Percentiles rank a stretch among this genome's conserved stretches.
Evolutionary conservation across 2,888 invertebrate species (phyloP).

Genomic region (Brassicogethes aeneus): DNA sequence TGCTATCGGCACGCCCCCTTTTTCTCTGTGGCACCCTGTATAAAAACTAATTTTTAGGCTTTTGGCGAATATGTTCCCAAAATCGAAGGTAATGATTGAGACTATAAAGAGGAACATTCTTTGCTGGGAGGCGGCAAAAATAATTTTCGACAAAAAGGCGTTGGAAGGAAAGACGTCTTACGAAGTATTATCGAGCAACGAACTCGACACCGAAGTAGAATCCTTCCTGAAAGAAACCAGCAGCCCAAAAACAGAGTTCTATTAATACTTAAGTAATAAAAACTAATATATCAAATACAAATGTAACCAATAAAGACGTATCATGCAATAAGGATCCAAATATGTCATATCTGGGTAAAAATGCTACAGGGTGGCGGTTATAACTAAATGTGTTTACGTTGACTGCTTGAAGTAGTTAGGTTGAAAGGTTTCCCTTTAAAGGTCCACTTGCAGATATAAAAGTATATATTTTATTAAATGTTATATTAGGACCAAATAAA

Average conservation of each 20-base stretch:
- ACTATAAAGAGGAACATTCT: conserved; percentile 48
- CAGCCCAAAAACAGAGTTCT: too few relatives aligned
- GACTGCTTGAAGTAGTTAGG: too few relatives aligned
- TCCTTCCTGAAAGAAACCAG: conserved; percentile 13
- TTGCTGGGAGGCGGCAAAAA: conserved; percentile 49
- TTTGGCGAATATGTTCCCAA: conserved; percentile 47
- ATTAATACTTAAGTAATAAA: too few relatives aligned
- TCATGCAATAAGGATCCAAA: neutral
- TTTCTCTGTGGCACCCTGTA: too few relatives aligned
- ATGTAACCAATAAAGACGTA: neutral
- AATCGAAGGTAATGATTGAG: conserved; percentile 38
- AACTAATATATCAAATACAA: too few relatives aligned
- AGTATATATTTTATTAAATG: too few relatives aligned
- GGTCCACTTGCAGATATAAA: too few relatives aligned
- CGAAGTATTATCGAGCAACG: conserved; percentile 28
- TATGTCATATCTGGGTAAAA: neutral
- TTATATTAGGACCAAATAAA: too few relatives aligned
- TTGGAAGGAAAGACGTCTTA: conserved; percentile 25
- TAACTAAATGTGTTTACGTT: too few relatives aligned
- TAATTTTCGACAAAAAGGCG: conserved; percentile 31
- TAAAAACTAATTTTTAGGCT: conserved; percentile 36
- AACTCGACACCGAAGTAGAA: conserved; percentile 27
- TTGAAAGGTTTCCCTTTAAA: too few relatives aligned
- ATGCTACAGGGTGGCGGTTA: too few relatives aligned
- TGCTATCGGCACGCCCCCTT: too few relatives aligned